Conservation (phyloP, 2,888 invertebrate genomes). For the Yponomeuta plumbellus region DNA sequence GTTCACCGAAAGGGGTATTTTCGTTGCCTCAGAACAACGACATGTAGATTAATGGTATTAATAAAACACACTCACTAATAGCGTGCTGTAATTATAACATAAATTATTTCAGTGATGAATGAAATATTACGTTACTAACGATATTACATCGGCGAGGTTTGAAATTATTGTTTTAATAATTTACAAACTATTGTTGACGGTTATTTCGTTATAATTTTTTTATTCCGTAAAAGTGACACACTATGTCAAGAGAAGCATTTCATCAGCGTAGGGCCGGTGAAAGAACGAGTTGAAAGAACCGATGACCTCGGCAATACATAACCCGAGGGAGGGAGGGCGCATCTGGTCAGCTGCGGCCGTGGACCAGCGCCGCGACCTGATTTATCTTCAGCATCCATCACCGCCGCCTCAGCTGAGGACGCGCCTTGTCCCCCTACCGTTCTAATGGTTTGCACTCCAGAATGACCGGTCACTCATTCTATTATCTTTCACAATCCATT, state of each 20-base stretch:
- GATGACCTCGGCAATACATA: slow-evolving; percentile 50
- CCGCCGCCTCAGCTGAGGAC: slow-evolving; percentile 50
- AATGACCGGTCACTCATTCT: slow-evolving; percentile 8
- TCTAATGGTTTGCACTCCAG: slow-evolving; percentile 46
- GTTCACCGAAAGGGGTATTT: slow-evolving; percentile 46
- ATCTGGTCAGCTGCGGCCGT: slow-evolving; percentile 52
- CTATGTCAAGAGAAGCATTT: neutral
- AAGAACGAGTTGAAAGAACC: slow-evolving; percentile 33
- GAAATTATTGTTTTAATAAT: neutral
- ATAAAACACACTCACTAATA: slow-evolving; percentile 52
- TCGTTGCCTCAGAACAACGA: slow-evolving; percentile 38
- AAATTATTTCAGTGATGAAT: slow-evolving; percentile 5
- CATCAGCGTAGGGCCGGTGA: too few relatives aligned
- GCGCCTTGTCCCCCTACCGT: slow-evolving; percentile 49
- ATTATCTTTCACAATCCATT: slow-evolving; percentile 9
- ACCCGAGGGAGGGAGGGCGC: slow-evolving; percentile 36
- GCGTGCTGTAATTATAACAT: slow-evolving; percentile 32
- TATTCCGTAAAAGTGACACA: neutral
- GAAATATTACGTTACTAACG: neutral
- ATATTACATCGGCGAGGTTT: neutral
- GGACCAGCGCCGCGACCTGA: slow-evolving; percentile 58
- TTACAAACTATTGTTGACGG: neutral
- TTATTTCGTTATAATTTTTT: neutral
- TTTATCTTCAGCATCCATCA: slow-evolving; percentile 71
- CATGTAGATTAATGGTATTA: slow-evolving; percentile 55